These are phyloP conservation scores for Melanostigma gelatinosum DNA, from an alignment of 2,113 vertebrate species.

Conservation along the genomic window DNA sequence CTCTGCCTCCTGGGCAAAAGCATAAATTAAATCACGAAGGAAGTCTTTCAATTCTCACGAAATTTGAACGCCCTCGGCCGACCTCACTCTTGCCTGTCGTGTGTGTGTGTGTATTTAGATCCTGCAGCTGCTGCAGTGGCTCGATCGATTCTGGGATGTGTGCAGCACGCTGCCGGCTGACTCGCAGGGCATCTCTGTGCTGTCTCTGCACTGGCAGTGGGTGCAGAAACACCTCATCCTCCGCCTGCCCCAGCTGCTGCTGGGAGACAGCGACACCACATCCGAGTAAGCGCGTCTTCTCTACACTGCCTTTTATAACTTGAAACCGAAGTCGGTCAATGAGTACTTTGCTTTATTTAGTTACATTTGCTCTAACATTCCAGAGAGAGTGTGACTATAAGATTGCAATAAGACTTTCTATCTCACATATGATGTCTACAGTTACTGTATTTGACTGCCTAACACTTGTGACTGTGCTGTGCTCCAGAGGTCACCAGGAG, in stretches of 20 bases:
- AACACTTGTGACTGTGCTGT: slow-evolving; percentile 2
- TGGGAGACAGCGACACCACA: slow-evolving; percentile 81
- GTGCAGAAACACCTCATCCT: slow-evolving; percentile 90
- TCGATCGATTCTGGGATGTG: slow-evolving; percentile 90
- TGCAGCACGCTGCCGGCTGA: slow-evolving; percentile 87
- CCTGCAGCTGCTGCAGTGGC: slow-evolving; percentile 85
- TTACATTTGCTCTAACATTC: not conserved
- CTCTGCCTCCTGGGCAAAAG: not conserved
- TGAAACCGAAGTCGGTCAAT: not conserved
- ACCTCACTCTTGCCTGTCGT: not conserved
- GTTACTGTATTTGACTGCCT: not conserved
- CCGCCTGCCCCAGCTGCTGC: slow-evolving; percentile 86
- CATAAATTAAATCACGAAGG: not conserved
- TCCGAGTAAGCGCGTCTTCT: slow-evolving; percentile 83
- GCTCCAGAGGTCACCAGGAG: slow-evolving; percentile 86
- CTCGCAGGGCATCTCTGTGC: slow-evolving; percentile 85
- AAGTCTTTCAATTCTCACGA: not conserved
- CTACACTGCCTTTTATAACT: not conserved
- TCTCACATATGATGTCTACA: not conserved
- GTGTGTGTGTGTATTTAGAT: slow-evolving; percentile 63
- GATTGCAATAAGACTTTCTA: no score
- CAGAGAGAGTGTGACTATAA: not conserved
- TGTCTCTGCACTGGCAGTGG: slow-evolving; percentile 98
- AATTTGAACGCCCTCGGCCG: not conserved
- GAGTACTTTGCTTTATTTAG: not conserved